Percentiles rank a stretch among this genome's conserved stretches.
These are phyloP conservation scores for Myotis myotis DNA, from an alignment of 2,797 vertebrate species.

Conservation along the genomic window DNA sequence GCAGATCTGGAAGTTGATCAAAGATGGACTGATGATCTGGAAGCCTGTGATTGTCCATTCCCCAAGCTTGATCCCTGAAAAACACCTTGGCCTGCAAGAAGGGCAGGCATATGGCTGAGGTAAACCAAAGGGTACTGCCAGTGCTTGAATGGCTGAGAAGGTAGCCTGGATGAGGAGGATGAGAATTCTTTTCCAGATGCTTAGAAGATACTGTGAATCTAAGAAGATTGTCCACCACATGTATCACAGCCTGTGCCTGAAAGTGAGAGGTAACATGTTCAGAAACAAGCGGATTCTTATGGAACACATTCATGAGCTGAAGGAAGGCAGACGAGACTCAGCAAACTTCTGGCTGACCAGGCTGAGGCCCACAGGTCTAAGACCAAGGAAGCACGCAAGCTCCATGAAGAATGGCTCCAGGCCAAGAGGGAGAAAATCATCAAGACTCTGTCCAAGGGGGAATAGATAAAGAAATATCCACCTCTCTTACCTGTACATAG, in stretches of 20 bases:
- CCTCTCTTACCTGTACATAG: slow-evolving; percentile 42
- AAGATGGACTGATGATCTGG: slow-evolving; percentile 93
- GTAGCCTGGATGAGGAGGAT: slow-evolving; percentile 97
- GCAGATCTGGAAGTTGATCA: slow-evolving; percentile 93
- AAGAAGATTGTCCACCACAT: slow-evolving; percentile 93
- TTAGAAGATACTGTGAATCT: slow-evolving; percentile 95
- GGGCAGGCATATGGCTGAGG: slow-evolving; percentile 95
- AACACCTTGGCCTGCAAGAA: slow-evolving; percentile 92
- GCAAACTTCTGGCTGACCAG: slow-evolving; percentile 94
- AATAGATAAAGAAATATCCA: slow-evolving; percentile 87
- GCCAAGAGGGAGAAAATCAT: slow-evolving; percentile 92
- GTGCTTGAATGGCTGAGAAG: slow-evolving; percentile 97
- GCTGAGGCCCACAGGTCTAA: slow-evolving; percentile 92
- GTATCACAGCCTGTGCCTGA: slow-evolving; percentile 93
- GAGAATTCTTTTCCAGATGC: slow-evolving; percentile 94
- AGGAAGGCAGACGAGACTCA: slow-evolving; percentile 98
- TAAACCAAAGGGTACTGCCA: slow-evolving; percentile 98
- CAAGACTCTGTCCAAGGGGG: slow-evolving; percentile 83
- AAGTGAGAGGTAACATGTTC: slow-evolving; percentile 97
- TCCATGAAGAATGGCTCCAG: slow-evolving; percentile 89
- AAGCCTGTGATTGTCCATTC: slow-evolving; percentile 94
- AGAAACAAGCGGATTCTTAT: slow-evolving; percentile 98
- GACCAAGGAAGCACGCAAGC: slow-evolving; percentile 93
- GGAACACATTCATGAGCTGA: slow-evolving; percentile 99
- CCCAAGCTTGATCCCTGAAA: slow-evolving; percentile 90